phyloP scores from a whole-genome alignment of 2,888 invertebrate species.

The Eilema caniola region DNA sequence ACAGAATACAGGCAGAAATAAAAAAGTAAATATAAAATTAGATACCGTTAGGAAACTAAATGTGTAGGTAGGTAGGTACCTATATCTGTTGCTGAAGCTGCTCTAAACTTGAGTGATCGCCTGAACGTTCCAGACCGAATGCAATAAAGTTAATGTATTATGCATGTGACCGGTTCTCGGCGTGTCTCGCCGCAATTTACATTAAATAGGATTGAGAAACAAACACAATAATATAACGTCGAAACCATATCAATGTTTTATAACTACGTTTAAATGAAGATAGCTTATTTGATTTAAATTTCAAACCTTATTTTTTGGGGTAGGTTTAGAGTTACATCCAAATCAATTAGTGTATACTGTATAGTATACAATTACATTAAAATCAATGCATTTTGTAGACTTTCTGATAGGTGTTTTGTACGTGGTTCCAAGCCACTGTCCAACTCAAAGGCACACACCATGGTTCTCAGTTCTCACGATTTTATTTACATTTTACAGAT shows the following conservation, averaged over 20 bases:
- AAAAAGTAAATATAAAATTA: not conserved
- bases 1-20: not conserved
- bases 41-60: not conserved
- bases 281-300: no score
- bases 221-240: constrained; percentile 3
- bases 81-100: constrained; percentile 1
- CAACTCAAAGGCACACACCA: no score
- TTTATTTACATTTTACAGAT: no score
- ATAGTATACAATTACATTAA: no score
- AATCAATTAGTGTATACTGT: no score
- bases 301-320: no score
- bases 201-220: constrained; percentile 24
- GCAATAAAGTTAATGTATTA: constrained; percentile 36
- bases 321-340: no score
- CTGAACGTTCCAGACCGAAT: not conserved
- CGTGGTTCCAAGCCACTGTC: no score
- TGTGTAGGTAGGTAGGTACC: no score
- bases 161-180: constrained; percentile 40
- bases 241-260: not conserved
- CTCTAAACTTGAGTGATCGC: constrained; percentile 5
- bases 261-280: not conserved
- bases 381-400: no score
- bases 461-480: no score
- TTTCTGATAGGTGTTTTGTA: no score
- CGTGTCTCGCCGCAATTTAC: constrained; percentile 31